These are phyloP conservation scores for Columbina picui DNA, from an alignment of 2,113 vertebrate species.

Conservation along the genomic window DNA sequence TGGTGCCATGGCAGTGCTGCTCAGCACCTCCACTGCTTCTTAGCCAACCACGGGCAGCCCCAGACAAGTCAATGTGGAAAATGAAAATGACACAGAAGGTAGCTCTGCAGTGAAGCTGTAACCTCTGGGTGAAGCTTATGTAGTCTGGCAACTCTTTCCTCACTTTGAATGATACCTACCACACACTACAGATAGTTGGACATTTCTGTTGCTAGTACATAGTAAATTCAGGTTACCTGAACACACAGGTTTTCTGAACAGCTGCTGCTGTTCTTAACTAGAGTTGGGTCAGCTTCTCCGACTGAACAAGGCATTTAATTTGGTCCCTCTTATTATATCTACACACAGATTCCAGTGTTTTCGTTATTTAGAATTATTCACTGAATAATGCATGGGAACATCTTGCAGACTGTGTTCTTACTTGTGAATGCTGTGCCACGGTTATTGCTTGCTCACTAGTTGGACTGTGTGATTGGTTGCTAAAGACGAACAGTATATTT, in stretches of 20 bases:
- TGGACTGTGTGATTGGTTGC: neutral
- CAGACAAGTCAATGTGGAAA: rapidly evolving
- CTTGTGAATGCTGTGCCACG: neutral
- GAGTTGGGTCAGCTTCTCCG: neutral
- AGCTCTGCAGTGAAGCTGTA: neutral
- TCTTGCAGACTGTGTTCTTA: neutral
- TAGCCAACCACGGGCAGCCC: rapidly evolving
- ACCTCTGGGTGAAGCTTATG: neutral
- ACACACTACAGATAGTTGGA: too few species aligned
- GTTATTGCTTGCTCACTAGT: neutral
- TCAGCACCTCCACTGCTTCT: neutral
- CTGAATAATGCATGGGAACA: conserved; percentile 39
- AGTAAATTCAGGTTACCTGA: neutral
- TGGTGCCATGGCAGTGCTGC: rapidly evolving
- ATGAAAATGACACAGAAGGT: neutral
- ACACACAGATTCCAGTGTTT: neutral
- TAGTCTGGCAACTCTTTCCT: neutral
- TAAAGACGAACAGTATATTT: neutral
- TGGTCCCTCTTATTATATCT: neutral
- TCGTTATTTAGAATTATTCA: conserved; percentile 47
- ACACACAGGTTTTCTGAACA: neutral
- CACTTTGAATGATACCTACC: neutral
- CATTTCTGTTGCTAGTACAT: neutral
- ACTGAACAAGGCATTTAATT: neutral
- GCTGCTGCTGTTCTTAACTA: neutral